Evolutionary conservation across 2,113 vertebrate genomes (phyloP).

Genomic region (Tympanuchus pallidicinctus): DNA sequence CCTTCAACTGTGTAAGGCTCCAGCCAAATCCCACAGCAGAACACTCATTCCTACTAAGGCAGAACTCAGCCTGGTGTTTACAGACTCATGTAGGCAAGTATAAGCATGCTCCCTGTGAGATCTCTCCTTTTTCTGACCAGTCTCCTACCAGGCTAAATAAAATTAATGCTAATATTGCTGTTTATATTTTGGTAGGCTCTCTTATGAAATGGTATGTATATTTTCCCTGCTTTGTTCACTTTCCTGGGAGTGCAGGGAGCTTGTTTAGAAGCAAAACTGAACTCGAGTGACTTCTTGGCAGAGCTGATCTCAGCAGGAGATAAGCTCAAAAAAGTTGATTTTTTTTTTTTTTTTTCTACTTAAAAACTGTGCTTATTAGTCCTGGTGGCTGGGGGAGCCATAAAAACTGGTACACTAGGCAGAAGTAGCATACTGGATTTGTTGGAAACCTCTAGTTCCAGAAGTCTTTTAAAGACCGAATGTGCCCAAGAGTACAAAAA

Average conservation of each 20-base stretch:
- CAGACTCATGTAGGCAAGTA: rapidly evolving
- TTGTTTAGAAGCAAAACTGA: neutral
- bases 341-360: neutral
- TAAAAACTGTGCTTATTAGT: neutral
- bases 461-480: neutral
- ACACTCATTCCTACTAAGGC: rapidly evolving
- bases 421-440: neutral
- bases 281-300: neutral
- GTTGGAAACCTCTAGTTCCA: neutral
- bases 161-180: rapidly evolving
- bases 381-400: neutral
- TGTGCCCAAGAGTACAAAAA: rapidly evolving
- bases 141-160: neutral
- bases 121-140: neutral
- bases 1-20: neutral
- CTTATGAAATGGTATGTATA: rapidly evolving
- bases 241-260: neutral
- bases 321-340: neutral
- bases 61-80: neutral
- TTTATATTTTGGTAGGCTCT: rapidly evolving
- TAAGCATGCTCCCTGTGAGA: neutral
- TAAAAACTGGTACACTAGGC: neutral
- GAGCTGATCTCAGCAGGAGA: neutral
- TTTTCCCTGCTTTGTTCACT: rapidly evolving
- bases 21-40: neutral